A percentile compares a stretch with the other conserved stretches of the same genome.
phyloP scores from a whole-genome alignment of 2,888 invertebrate genomes.

The Archaeoteleia sp. region DNA sequence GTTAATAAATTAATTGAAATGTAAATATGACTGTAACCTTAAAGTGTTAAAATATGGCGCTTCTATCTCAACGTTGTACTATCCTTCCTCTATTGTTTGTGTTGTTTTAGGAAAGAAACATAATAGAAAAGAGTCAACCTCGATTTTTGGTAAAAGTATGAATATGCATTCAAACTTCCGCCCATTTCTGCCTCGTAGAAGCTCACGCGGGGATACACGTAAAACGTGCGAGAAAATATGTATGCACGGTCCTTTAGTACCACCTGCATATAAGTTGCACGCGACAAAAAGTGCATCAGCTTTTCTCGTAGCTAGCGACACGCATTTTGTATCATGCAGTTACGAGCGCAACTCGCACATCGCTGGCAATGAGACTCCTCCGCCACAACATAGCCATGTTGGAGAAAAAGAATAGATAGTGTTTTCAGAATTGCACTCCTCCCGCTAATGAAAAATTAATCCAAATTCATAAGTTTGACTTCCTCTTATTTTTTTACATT shows the following conservation, averaged over 20 bases:
- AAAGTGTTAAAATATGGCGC: too few species aligned
- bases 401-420: not conserved
- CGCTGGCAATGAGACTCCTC: not conserved
- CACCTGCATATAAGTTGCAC: constrained; percentile 61
- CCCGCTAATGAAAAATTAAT: constrained; percentile 2
- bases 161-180: constrained; percentile 50
- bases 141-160: constrained; percentile 40
- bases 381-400: not conserved
- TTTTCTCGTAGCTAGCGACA: not conserved
- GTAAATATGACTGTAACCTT: too few species aligned
- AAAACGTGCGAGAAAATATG: constrained; percentile 63
- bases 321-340: constrained; percentile 3
- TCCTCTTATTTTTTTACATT: not conserved
- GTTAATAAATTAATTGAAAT: too few species aligned
- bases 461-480: not conserved
- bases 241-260: constrained; percentile 55
- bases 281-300: constrained; percentile 63
- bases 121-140: constrained; percentile 4
- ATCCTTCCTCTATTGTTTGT: too few species aligned
- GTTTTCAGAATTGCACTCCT: not conserved
- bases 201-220: constrained; percentile 23
- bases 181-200: constrained; percentile 4
- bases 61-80: too few species aligned
- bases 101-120: not conserved
- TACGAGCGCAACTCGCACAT: not conserved